Conservation (phyloP, 37 sponge, comb jelly and placozoan species). For the Oopsacas minuta region DNA sequence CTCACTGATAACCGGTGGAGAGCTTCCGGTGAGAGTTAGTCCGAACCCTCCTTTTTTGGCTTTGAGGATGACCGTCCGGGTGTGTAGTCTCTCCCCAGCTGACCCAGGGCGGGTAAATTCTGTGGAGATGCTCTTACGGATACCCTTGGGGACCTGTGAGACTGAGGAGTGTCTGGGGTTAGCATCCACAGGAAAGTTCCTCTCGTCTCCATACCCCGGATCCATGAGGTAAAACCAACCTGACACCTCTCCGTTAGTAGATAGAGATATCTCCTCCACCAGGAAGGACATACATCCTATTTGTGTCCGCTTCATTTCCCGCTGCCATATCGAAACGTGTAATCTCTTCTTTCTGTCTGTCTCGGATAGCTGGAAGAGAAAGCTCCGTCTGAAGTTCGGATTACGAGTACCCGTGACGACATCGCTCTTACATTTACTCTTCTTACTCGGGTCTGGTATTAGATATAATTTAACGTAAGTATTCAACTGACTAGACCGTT, state of each 20-base stretch:
- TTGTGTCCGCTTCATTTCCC: neutral
- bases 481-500: neutral
- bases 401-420: neutral
- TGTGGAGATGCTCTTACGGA: conserved; percentile 12
- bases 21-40: neutral
- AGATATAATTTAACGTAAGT: conserved; percentile 2
- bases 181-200: neutral
- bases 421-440: neutral
- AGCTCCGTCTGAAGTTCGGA: neutral
- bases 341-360: neutral
- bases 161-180: conserved; percentile 15
- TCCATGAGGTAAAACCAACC: conserved; percentile 9
- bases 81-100: neutral
- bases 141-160: neutral
- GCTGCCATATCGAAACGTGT: neutral
- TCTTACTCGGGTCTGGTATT: neutral
- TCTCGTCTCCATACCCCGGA: neutral
- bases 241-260: neutral
- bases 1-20: neutral
- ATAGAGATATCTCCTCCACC: neutral
- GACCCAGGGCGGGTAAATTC: neutral
- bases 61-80: neutral
- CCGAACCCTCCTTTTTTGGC: neutral
- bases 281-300: conserved; percentile 6
- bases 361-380: neutral